Percentiles rank a stretch among this genome's conserved stretches.
phyloP scores from a whole-genome alignment of 2,888 invertebrate genomes.

The Drosophila parthenogenetica region DNA sequence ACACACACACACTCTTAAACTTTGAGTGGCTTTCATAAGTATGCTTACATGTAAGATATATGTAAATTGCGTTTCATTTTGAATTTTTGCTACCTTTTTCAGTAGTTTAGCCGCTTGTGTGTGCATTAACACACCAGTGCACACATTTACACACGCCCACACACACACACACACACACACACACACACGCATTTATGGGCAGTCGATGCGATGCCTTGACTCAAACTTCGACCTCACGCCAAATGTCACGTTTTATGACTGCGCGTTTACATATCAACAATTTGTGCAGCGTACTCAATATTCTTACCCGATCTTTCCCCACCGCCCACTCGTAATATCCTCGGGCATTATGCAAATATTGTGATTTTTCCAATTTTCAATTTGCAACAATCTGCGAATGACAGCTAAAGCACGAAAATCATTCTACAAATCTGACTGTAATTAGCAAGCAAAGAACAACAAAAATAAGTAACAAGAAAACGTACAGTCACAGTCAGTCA shows the following conservation, averaged over 20 bases:
- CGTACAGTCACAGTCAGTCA: constrained; percentile 6
- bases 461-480: not conserved
- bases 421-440: constrained; percentile 24
- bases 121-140: constrained; percentile 1
- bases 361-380: constrained; percentile 56
- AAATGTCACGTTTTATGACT: constrained; percentile 79
- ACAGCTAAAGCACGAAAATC: constrained; percentile 22
- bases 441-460: constrained; percentile 24
- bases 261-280: constrained; percentile 68
- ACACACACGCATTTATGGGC: constrained; percentile 45
- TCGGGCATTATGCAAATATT: constrained; percentile 67
- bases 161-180: constrained; percentile 19
- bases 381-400: constrained; percentile 7
- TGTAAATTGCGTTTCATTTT: constrained; percentile 74
- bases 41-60: constrained; percentile 27
- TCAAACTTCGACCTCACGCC: constrained; percentile 55
- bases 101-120: constrained; percentile 11
- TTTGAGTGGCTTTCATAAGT: constrained; percentile 10
- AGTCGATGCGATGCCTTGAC: constrained; percentile 58
- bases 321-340: not conserved
- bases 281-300: constrained; percentile 33
- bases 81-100: constrained; percentile 59
- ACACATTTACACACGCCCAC: constrained; percentile 20
- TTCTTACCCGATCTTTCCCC: not conserved
- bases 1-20: constrained; percentile 16